Percentiles rank a stretch among this genome's conserved stretches.
Conservation (phyloP, 35 echinoderm and acorn worm genomes). For the Ophiothrix spiculata region DNA sequence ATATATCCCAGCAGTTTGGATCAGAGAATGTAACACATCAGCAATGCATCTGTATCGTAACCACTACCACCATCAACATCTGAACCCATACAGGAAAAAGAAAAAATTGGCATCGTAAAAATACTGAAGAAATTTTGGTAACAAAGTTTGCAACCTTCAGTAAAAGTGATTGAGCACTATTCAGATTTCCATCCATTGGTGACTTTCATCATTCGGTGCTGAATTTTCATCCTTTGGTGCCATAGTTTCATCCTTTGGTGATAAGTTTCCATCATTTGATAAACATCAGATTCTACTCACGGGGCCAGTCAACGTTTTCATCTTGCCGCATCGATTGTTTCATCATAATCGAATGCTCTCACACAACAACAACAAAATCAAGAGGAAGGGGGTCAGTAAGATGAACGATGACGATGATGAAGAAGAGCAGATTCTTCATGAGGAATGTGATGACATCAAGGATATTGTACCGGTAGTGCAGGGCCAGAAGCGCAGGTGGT, state of each 20-base stretch:
- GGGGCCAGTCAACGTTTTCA: too few species aligned
- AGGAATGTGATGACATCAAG: background rate
- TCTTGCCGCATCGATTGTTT: too few species aligned
- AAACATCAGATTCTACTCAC: too few species aligned
- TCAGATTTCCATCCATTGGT: too few species aligned
- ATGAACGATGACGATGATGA: background rate
- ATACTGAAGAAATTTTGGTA: background rate
- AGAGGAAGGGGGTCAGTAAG: background rate
- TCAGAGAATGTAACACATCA: background rate
- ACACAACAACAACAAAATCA: too few species aligned
- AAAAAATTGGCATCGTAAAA: background rate
- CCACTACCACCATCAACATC: background rate
- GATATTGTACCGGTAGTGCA: background rate
- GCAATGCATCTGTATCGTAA: background rate
- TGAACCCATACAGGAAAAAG: background rate
- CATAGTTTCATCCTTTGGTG: too few species aligned
- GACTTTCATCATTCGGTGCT: too few species aligned
- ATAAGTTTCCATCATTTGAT: too few species aligned
- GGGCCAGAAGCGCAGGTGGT: constrained; percentile 1
- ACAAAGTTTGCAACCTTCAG: too few species aligned
- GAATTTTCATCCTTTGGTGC: too few species aligned
- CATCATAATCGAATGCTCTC: too few species aligned
- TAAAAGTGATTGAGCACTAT: too few species aligned
- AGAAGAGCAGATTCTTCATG: background rate
- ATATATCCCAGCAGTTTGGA: background rate